Conservation (phyloP, 2,888 invertebrate species). For the Ernsta delagoae region DNA sequence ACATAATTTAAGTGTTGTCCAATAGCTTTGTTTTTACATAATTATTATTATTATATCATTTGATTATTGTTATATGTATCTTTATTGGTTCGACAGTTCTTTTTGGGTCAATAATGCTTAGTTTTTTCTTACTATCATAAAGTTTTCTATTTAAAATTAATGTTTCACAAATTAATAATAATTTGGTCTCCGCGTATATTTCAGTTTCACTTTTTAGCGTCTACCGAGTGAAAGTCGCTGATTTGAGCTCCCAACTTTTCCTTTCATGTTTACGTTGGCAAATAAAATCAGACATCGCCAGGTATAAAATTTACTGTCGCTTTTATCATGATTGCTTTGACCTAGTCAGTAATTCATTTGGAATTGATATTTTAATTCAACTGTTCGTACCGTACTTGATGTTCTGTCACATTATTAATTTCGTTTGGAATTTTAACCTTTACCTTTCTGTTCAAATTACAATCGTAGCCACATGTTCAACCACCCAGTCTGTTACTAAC, state of each 20-base stretch:
- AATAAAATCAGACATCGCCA: constrained; percentile 49
- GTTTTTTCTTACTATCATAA: not conserved
- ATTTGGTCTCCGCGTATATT: constrained; percentile 61
- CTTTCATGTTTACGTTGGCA: constrained; percentile 63
- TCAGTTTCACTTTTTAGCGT: constrained; percentile 83
- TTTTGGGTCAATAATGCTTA: no score
- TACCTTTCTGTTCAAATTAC: not conserved
- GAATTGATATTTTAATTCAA: constrained; percentile 1
- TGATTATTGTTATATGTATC: no score
- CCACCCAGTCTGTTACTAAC: not conserved
- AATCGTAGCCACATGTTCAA: not conserved
- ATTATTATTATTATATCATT: no score
- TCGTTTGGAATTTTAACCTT: not conserved
- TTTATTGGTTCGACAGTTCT: no score
- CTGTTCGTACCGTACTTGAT: not conserved
- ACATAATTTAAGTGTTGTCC: no score
- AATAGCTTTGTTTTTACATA: no score
- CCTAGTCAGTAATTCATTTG: not conserved
- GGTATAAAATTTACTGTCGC: constrained; percentile 8
- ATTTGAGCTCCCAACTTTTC: constrained; percentile 72
- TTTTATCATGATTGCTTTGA: not conserved
- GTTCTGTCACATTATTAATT: not conserved
- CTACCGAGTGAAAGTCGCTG: constrained; percentile 75
- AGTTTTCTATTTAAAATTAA: constrained; percentile 11
- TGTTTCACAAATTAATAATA: constrained; percentile 63